phyloP scores from a whole-genome alignment of 1,140 invertebrate genomes.

The Leptopilina clavipes region DNA sequence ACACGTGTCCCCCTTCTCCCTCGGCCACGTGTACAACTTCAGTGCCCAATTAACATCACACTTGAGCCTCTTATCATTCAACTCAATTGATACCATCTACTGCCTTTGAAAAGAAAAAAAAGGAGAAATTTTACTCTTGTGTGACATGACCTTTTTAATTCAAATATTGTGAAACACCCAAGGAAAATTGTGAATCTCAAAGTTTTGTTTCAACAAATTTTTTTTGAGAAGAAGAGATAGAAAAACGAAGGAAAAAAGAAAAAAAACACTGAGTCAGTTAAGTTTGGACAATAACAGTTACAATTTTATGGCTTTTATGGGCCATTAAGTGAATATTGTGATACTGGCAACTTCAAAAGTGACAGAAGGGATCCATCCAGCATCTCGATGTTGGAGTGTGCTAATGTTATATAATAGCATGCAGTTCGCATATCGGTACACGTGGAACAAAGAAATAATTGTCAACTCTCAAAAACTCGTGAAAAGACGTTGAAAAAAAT shows the following conservation, averaged over 20 bases:
- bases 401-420: constrained; percentile 75
- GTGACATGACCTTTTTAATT: background rate
- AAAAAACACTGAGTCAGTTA: background rate
- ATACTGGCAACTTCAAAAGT: constrained; percentile 68
- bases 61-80: background rate
- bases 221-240: background rate
- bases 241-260: background rate
- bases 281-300: background rate
- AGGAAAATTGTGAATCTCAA: too few relatives aligned
- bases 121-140: background rate
- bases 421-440: constrained; percentile 88
- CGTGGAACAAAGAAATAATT: constrained; percentile 92
- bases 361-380: constrained; percentile 55
- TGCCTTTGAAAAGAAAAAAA: too few relatives aligned
- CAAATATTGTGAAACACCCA: too few relatives aligned
- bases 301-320: constrained; percentile 17
- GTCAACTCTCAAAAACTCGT: constrained; percentile 92
- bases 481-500: constrained; percentile 83
- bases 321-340: constrained; percentile 43
- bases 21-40: constrained; percentile 1
- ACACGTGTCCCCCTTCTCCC: background rate
- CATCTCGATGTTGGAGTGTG: constrained; percentile 73
- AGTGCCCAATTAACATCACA: constrained; percentile 11
- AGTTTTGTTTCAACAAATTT: too few relatives aligned
- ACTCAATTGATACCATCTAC: background rate